Base-by-base conservation (phyloP, 2,888 invertebrate genomes). In the Pediacus dermestoides region DNA sequence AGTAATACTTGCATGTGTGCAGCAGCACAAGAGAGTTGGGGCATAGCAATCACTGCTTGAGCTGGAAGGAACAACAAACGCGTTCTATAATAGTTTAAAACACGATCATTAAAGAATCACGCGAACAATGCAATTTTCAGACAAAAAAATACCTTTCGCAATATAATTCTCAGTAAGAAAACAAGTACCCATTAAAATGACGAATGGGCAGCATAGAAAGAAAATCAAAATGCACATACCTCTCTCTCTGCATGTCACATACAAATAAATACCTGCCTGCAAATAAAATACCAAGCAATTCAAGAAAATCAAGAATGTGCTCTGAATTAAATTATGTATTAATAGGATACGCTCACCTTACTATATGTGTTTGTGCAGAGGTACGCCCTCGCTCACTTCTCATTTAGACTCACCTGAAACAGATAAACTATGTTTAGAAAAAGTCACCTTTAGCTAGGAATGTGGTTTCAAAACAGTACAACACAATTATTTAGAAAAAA, bases 181-280 rank as follows among this genome's bases (percentile, higher is more conserved):
- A 59, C 58, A 56, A 38, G 60, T 55, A 47, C 47, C 60, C 55
- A 62, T 62, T 64, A 64, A 63, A 54, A 62, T 64, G 63, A 63
- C 55, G 59, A 51, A 64, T 57, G 57, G 37, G 46, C 42, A 54
- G 45, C 53, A 50, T 52, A 54, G 48, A 58, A 53, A 28, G 56
- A 58, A 59, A 63, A 60, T 61, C 62, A 61, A 23, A 63, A 61
- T 58, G 61, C 59, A 57, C 63, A 61, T 63, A 58, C 57, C 58
- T 42, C 39, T 59, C 55, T 52, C 52, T 55, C 57, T 58, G 58
- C 58, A 60, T 59, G 62, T 61, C 59, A 53, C 57, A 46, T 46
- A 50, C 46, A 46, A 50, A 55, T 56, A 53, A 54, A 55, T 54
- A 46, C 46, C 41, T 38, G 51, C 50, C 42, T 37, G 48, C 52